Base-by-base conservation (phyloP, 2,888 invertebrate species). In the Cataglyphis altisquamis region DNA sequence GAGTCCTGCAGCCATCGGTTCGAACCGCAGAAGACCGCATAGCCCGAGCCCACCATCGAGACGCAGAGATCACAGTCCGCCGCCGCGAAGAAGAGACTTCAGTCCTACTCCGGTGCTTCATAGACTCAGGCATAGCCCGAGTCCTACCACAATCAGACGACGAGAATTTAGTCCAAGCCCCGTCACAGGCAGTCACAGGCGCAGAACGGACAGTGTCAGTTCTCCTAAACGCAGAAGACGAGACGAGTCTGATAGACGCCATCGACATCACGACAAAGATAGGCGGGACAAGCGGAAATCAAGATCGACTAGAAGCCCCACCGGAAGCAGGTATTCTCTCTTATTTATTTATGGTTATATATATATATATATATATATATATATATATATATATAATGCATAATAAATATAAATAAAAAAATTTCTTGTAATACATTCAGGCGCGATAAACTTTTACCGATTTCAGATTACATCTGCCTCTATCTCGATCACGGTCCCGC, bases 401-500 rank as follows among this genome's bases (percentile, higher is more conserved):
- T n/a, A 29, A n/a, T 18, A 29, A 29, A 55, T 63, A 66, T 52
- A 10, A 39, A n/a, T 55, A 29, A 29, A 4, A 15, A 62, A 21
- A 60, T 45, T 81, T 57, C 12, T 12, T 29, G 3, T 25, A 4
- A n/a, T n/a, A 66, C 21, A 8, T 21, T 25, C 3, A 15, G 1
- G 6, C 39, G 39, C 3, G 0, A 60, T n/a, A 15, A n/a, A 6
- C 12, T 60, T 10, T 41, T 8, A 52, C 1, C 8, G 6, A 45
- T 83, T 88, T 72, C 68, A 93, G 94, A 85, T 86, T 94, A 68
- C 92, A 92, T 45, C 64, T 93, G 72, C 92, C 93, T 21, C 85
- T 94, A 25, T 94, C 95, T 4, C 92, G 94, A 86, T 96, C 96
- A 0, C 95, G 96, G 84, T 97, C 97, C 66, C 95, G 97, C 83